Base-by-base conservation (phyloP, 1,140 invertebrate genomes). In the Drosophila littoralis region DNA sequence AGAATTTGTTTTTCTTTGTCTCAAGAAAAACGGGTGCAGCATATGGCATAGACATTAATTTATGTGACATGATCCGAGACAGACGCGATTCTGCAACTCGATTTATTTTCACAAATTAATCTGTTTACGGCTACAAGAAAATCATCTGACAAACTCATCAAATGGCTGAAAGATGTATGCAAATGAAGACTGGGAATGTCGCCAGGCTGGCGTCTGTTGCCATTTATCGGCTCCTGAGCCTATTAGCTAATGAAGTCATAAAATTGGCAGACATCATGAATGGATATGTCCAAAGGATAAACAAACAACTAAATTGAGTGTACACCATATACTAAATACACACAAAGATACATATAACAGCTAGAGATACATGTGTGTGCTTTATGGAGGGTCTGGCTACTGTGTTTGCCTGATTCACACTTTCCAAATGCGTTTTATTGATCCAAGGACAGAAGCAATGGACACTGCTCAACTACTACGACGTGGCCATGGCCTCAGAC, bases 181-280 rank as follows among this genome's bases (percentile, higher is more conserved):
- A 46, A 59, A 59, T 59, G 40, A 7, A 28, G 52, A 36, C 10
- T 10, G 57, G 8, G 12, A 42, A 43, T 63, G 57, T 40, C 71
- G 71, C 65, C 72, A 75, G 81, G 46, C 82, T 84, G 81, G 58
- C 79, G 64, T 13, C 55, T 1, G n/a, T 9, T 46, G 32, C 1
- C 28, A 13, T 42, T 22, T 42, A 51, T 59, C 43, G 65, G 48
- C 51, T 70, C 51, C 58, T 57, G 67, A 66, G 45, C 61, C 78
- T 68, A 75, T 77, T 61, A 61, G 78, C 83, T 70, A 76, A 88
- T 86, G 72, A 79, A 77, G 76, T 88, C 84, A 86, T 88, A 63
- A 79, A 79, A 82, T 75, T 76, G 68, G 67, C 57, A 74, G 50
- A 58, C 79, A 79, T 80, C 79, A 36, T 51, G 48, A 45, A 13